Evolutionary conservation across 1,140 invertebrate genomes (phyloP).

Genomic region (Teleogryllus occipitalis): DNA sequence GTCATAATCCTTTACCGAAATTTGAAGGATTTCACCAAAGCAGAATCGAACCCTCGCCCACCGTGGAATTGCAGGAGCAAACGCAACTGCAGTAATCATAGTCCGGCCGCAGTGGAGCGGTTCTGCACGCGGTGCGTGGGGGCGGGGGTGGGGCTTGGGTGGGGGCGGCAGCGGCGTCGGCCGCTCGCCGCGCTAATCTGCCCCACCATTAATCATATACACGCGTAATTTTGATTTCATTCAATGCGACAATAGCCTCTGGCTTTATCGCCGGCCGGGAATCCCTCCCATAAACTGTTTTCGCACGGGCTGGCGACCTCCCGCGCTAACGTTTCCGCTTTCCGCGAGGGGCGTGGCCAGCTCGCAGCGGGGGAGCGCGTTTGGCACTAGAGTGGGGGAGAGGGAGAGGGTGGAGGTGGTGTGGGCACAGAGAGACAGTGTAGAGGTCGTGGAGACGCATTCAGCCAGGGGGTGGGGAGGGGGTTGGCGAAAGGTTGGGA

Average conservation of each 20-base stretch:
- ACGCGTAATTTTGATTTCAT: conserved; percentile 1
- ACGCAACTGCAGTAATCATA: too few species aligned
- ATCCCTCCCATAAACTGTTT: background rate
- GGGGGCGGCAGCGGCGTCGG: too few species aligned
- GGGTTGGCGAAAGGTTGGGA: too few species aligned
- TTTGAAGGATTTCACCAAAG: too few species aligned
- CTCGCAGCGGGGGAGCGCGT: background rate
- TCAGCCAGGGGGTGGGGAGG: background rate
- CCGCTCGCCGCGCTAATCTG: background rate
- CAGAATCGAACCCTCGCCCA: too few species aligned
- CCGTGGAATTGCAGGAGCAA: too few species aligned
- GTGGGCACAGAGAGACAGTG: background rate
- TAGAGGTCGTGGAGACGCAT: background rate
- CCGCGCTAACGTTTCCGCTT: too few species aligned
- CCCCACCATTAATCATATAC: background rate
- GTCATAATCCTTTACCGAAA: too few species aligned
- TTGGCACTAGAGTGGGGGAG: background rate
- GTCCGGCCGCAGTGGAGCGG: too few species aligned
- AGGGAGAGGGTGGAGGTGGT: background rate
- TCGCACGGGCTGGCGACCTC: background rate
- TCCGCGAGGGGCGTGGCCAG: too few species aligned
- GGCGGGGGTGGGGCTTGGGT: too few species aligned
- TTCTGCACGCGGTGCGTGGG: too few species aligned
- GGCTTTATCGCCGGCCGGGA: background rate
- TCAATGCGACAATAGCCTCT: background rate